Percentiles rank a stretch among this genome's conserved stretches.
These are phyloP conservation scores for Callospermophilus lateralis DNA, from an alignment of 2,113 vertebrate genomes.

Conservation along the genomic window DNA sequence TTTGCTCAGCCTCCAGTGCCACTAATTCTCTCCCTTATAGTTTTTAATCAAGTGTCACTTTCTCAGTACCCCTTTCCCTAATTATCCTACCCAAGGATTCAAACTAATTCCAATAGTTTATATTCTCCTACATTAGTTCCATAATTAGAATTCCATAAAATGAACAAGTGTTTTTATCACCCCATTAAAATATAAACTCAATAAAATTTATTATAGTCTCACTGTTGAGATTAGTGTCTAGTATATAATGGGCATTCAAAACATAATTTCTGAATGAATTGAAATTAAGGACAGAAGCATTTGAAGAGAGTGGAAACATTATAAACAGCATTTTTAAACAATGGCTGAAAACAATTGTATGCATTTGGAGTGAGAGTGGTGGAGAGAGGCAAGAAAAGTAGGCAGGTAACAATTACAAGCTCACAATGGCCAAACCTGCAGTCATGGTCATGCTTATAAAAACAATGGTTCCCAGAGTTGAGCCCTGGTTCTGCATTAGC, in stretches of 20 bases:
- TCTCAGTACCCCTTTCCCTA: neutral
- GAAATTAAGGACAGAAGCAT: neutral
- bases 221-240: neutral
- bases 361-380: neutral
- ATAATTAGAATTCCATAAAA: neutral
- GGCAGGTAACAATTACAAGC: neutral
- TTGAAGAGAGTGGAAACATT: neutral
- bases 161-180: neutral
- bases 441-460: neutral
- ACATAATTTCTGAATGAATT: neutral
- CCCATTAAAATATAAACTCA: neutral
- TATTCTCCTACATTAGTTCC: neutral
- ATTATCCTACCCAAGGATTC: neutral
- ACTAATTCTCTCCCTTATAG: neutral
- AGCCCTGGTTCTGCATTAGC: neutral
- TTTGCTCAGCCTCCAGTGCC: neutral
- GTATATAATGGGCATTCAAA: neutral
- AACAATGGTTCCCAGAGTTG: neutral
- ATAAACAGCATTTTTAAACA: neutral
- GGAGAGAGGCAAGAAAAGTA: neutral
- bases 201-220: neutral
- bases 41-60: neutral
- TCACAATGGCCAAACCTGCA: neutral
- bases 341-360: neutral
- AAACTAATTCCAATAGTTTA: neutral